phyloP scores from a whole-genome alignment of 1,140 invertebrate species.

The Pygmarrhopalites habei region DNA sequence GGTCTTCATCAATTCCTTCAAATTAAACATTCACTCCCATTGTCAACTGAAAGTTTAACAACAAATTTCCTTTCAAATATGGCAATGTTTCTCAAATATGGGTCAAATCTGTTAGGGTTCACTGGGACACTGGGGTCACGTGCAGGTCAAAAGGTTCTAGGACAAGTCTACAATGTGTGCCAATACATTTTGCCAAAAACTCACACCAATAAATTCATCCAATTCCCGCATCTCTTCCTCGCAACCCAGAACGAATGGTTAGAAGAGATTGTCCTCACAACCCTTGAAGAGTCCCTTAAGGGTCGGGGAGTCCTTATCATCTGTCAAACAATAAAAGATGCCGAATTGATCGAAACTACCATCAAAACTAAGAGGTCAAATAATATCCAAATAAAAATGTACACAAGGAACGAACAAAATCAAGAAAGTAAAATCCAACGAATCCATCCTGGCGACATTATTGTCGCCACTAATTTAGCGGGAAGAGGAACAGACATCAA shows the following conservation, averaged over 20 bases:
- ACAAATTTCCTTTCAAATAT: slow-evolving; percentile 24
- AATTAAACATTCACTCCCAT: slow-evolving; percentile 20
- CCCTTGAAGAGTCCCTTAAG: not conserved
- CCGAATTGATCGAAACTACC: not conserved
- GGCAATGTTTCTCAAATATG: slow-evolving; percentile 3
- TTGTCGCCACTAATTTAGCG: slow-evolving; percentile 42
- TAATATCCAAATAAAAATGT: not conserved
- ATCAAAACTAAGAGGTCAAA: not conserved
- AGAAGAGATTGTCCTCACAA: not conserved
- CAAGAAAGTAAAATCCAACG: not conserved
- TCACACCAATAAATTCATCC: not conserved
- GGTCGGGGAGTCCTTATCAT: slow-evolving; percentile 13
- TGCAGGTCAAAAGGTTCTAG: not conserved
- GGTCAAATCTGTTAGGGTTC: not conserved
- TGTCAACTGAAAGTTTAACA: slow-evolving; percentile 10
- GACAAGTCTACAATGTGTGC: slow-evolving; percentile 4
- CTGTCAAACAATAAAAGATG: not conserved
- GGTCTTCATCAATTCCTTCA: too few species aligned
- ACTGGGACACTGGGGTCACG: slow-evolving; percentile 18
- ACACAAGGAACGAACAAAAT: not conserved
- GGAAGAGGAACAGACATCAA: slow-evolving; percentile 42
- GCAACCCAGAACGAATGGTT: not conserved
- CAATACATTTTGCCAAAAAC: not conserved
- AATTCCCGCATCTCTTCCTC: not conserved
- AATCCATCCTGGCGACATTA: slow-evolving; percentile 24